Evolutionary conservation across 1,140 invertebrate species (phyloP).

Genomic region (Magallana angulata): DNA sequence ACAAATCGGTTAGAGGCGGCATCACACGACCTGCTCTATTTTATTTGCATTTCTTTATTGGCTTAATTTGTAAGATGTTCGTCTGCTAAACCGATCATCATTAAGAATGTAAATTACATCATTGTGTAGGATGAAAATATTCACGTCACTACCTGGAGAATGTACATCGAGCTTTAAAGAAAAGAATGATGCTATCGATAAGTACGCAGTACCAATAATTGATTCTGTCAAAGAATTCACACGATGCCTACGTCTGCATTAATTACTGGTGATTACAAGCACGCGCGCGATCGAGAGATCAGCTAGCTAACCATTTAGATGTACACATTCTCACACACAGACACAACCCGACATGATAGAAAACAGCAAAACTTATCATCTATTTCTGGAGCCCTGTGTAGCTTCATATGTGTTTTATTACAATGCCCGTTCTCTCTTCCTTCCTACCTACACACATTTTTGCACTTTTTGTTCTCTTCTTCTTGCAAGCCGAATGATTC

Average conservation of each 20-base stretch:
- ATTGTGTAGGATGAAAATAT: too few species aligned
- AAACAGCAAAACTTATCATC: constrained; percentile 3
- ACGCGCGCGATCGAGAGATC: background rate
- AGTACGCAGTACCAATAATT: background rate
- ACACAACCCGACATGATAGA: background rate
- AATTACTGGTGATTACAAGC: constrained; percentile 6
- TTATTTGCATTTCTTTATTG: too few species aligned
- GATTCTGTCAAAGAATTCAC: constrained; percentile 1
- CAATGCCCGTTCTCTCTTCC: background rate
- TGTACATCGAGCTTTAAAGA: too few species aligned
- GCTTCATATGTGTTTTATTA: constrained; percentile 36
- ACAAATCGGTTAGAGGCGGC: too few species aligned
- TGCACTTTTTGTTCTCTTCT: background rate
- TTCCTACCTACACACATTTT: constrained; percentile 22
- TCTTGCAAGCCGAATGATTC: background rate
- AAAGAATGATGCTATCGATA: too few species aligned
- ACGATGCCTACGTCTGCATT: background rate
- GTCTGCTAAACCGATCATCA: too few species aligned
- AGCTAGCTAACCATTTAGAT: background rate
- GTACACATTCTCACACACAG: background rate
- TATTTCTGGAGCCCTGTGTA: constrained; percentile 32
- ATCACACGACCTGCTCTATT: too few species aligned
- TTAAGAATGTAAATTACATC: too few species aligned
- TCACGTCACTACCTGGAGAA: too few species aligned
- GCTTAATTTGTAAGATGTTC: too few species aligned